Percentiles rank a stretch among this genome's conserved stretches.
phyloP scores from a whole-genome alignment of 2,797 vertebrate genomes.

The Sebastolobus alascanus region DNA sequence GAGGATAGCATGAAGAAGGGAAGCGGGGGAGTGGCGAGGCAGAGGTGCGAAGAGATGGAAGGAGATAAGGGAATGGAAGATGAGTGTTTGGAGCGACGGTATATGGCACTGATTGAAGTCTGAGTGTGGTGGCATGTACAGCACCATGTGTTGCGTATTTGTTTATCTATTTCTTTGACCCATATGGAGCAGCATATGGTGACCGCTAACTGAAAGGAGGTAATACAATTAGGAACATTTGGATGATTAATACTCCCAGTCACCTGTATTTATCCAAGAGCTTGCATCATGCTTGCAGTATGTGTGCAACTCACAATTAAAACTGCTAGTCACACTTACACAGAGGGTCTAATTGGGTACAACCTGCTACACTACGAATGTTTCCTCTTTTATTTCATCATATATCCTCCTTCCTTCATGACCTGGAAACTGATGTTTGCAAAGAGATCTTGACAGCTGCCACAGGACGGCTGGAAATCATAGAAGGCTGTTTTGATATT shows the following conservation, averaged over 20 bases:
- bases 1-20: background rate
- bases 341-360: conserved; percentile 9
- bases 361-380: background rate
- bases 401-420: background rate
- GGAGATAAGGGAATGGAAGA: background rate
- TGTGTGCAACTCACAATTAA: background rate
- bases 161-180: conserved; percentile 38
- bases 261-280: conserved; percentile 46
- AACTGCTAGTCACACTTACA: conserved; percentile 8
- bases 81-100: background rate
- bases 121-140: conserved; percentile 15
- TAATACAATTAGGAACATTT: conserved; percentile 38
- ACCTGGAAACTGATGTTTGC: background rate
- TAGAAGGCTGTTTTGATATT: conserved; percentile 1
- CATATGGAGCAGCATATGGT: conserved; percentile 58
- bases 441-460: background rate
- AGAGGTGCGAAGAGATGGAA: conserved; percentile 36
- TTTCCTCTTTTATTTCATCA: background rate
- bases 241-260: conserved; percentile 34
- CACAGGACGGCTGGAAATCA: background rate
- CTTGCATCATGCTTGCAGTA: background rate
- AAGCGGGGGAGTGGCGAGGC: conserved; percentile 7
- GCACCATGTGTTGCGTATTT: conserved; percentile 21
- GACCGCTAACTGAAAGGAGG: conserved; percentile 2
- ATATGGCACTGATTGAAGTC: conserved; percentile 15